These are phyloP conservation scores for Drosophila murphyi DNA, from an alignment of 1,140 invertebrate species.

Conservation along the genomic window DNA sequence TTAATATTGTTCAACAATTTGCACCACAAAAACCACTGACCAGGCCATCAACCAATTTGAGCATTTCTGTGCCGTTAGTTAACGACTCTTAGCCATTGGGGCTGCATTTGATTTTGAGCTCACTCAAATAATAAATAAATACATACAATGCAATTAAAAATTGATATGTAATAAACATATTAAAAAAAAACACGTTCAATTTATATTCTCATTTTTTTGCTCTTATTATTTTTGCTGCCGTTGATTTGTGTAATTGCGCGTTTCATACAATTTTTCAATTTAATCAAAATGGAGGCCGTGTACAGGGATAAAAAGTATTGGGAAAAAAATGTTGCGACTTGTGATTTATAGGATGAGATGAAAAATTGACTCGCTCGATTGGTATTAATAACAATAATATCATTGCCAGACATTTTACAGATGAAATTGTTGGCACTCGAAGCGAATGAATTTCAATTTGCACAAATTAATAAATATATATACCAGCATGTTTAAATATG, in stretches of 20 bases:
- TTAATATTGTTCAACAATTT: constrained; percentile 36
- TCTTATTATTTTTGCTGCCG: constrained; percentile 40
- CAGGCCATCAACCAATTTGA: constrained; percentile 15
- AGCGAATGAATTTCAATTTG: constrained; percentile 70
- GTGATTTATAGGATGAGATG: constrained; percentile 34
- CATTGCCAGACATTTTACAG: constrained; percentile 56
- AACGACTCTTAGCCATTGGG: constrained; percentile 4
- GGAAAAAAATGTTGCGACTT: constrained; percentile 21
- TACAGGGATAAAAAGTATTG: not conserved
- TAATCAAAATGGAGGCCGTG: constrained; percentile 41
- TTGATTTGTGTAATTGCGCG: constrained; percentile 77
- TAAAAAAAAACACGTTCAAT: constrained; percentile 46
- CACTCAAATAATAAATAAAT: constrained; percentile 23
- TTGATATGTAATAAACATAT: constrained; percentile 51
- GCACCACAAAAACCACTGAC: constrained; percentile 15
- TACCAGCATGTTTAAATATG: constrained; percentile 4
- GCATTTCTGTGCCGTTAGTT: constrained; percentile 31
- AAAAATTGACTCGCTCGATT: constrained; percentile 48
- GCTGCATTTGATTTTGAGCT: constrained; percentile 18
- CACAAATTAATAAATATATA: constrained; percentile 43
- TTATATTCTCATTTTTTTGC: constrained; percentile 47
- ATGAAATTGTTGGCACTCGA: constrained; percentile 60
- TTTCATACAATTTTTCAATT: constrained; percentile 68
- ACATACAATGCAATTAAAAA: constrained; percentile 14
- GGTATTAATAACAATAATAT: constrained; percentile 63